Evolutionary conservation across 2,888 invertebrate genomes (phyloP).

Genomic region (Resseliella maxima): DNA sequence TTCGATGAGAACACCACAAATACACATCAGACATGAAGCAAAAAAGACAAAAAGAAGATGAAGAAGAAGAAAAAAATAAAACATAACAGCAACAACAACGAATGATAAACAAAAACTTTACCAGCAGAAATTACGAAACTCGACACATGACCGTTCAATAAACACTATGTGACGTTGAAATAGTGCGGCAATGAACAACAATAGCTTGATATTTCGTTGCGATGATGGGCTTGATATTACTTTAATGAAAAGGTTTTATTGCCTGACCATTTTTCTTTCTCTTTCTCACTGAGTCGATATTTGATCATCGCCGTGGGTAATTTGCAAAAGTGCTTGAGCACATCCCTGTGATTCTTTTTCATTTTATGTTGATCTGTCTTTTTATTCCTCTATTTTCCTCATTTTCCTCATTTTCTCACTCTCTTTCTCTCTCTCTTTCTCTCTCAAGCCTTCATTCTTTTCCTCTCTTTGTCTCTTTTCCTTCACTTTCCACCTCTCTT

Average conservation of each 20-base stretch:
- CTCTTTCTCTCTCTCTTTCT: no score
- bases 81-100: no score
- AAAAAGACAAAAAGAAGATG: neutral
- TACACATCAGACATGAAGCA: neutral
- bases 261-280: neutral
- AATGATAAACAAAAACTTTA: conserved; percentile 26
- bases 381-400: no score
- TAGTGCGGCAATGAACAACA: neutral
- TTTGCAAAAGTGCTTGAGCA: neutral
- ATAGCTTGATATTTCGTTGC: neutral
- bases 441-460: no score
- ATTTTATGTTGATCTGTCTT: neutral
- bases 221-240: neutral
- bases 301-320: neutral
- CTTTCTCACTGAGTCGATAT: neutral
- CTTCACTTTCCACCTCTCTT: no score
- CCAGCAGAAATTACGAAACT: neutral
- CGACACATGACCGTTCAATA: neutral
- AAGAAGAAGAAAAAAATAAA: no score
- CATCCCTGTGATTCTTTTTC: neutral
- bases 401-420: no score
- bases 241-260: conserved; percentile 48
- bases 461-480: neutral
- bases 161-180: neutral
- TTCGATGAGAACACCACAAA: neutral